Evolutionary conservation across 2,797 vertebrate species (phyloP).

Genomic region (Enteromius afrohamiltoni): DNA sequence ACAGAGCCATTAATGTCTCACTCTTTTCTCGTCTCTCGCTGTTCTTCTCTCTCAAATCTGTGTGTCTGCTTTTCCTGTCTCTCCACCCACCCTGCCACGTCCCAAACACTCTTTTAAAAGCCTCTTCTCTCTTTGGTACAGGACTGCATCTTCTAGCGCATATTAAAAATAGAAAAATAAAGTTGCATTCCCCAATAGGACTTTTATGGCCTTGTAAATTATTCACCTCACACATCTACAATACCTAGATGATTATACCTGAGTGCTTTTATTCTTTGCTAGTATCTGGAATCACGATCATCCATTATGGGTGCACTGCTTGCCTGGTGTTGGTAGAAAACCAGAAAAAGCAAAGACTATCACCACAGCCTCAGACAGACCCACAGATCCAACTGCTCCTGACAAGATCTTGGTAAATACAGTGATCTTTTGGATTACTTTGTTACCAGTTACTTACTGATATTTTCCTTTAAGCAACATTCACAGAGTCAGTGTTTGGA

Average conservation of each 20-base stretch:
- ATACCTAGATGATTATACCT: slow-evolving; percentile 66
- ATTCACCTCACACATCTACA: slow-evolving; percentile 72
- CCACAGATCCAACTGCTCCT: not conserved
- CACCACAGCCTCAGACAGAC: not conserved
- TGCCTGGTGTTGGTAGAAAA: slow-evolving; percentile 7
- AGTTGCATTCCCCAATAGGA: slow-evolving; percentile 60
- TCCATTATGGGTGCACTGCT: slow-evolving; percentile 41
- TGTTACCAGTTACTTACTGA: not conserved
- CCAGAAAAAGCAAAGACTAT: slow-evolving; percentile 19
- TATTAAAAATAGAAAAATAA: slow-evolving; percentile 66
- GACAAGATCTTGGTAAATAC: slow-evolving; percentile 2
- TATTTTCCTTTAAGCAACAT: not conserved
- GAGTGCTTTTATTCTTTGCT: slow-evolving; percentile 75
- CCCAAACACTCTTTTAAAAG: slow-evolving; percentile 54
- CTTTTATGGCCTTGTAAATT: slow-evolving; percentile 75
- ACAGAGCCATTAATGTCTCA: slow-evolving; percentile 70
- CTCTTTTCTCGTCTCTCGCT: slow-evolving; percentile 45
- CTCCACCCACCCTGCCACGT: slow-evolving; percentile 37
- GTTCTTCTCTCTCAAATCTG: slow-evolving; percentile 10
- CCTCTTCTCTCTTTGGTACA: slow-evolving; percentile 58
- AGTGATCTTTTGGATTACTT: not conserved
- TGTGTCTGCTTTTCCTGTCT: slow-evolving; percentile 14
- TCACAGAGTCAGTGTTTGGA: not conserved
- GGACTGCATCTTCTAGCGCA: slow-evolving; percentile 65
- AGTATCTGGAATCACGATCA: slow-evolving; percentile 61